Evolutionary conservation across 2,797 vertebrate genomes (phyloP), one percentile per base, ranked within the genome.

Genomic region (Psittacula derbiana): DNA sequence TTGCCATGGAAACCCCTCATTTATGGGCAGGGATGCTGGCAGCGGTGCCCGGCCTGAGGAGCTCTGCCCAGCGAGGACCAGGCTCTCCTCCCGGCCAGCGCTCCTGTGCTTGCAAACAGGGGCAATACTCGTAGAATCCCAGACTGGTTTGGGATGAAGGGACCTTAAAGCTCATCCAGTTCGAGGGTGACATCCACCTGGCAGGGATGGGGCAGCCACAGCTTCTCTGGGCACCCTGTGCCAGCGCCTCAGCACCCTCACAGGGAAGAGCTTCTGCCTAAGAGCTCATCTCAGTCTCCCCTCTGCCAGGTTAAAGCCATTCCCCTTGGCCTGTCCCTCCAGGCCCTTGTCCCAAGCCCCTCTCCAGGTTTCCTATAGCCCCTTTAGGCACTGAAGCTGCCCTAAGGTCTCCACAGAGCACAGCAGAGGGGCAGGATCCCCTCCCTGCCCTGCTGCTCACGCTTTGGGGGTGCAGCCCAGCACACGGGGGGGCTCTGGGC

Each of bases 1-100:
- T 98, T 98, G 93, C 97, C 95, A 97, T 98, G 96, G 98, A 96
- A 98, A 98, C 98, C 79, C 47, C 81, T 96, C 93, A 91, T 97
- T 97, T 97, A 89, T 38, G 76, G 86, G 61, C 28, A 78, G 95
- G 79, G 97, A 95, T 94, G 83, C 92, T 92, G 90, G 71, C 82
- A 57, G 79, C 0, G 7, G 81, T 79, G 81, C 92, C 88, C 52
- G 76, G 94, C 64, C 86, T 2, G 1, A 66, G 81, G 52, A 92
- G 60, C 80, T 2, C 0, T 43, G 94, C 55, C 74, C 6, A 0
- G 60, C 52, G 25, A 93, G 93, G 88, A 82, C 88, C 17, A 8
- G 60, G 85, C 49, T 72, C 61, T 71, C 25, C 74, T 55, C 49
- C 44, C 3, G 2, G 31, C 57, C 8, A 3, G 3, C 2, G 13